Percentiles rank a stretch among this genome's conserved stretches.
Evolutionary conservation across 2,113 vertebrate species (phyloP).

Genomic region (Corydoras sp.): DNA sequence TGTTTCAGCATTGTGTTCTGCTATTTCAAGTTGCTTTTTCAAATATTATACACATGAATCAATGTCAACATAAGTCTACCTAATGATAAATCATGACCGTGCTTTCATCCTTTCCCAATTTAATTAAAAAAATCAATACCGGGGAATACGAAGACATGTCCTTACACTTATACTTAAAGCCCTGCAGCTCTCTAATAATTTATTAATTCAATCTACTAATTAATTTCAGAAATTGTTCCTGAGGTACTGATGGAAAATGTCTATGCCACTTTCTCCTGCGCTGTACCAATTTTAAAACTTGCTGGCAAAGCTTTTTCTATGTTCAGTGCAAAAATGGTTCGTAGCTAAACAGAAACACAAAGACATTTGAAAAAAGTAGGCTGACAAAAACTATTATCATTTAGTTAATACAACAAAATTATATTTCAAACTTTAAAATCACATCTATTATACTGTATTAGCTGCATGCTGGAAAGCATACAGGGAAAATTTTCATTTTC

Average conservation of each 20-base stretch:
- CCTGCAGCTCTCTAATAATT: constrained; percentile 27
- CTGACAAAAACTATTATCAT: constrained; percentile 8
- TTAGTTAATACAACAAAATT: constrained; percentile 21
- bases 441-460: neutral
- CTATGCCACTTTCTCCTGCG: neutral
- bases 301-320: constrained; percentile 9
- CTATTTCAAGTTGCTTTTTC: constrained; percentile 8
- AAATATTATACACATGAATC: constrained; percentile 32
- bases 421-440: constrained; percentile 25
- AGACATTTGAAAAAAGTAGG: constrained; percentile 17
- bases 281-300: constrained; percentile 26
- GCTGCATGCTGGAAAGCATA: constrained; percentile 31
- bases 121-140: constrained; percentile 33
- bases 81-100: constrained; percentile 23
- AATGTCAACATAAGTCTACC: constrained; percentile 28
- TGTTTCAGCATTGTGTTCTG: neutral
- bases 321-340: constrained; percentile 8
- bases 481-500: constrained; percentile 10
- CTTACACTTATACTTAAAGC: constrained; percentile 8
- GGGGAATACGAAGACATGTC: constrained; percentile 20
- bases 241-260: constrained; percentile 23
- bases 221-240: constrained; percentile 18
- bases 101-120: constrained; percentile 19
- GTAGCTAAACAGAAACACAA: constrained; percentile 11
- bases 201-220: constrained; percentile 25